phyloP scores from a whole-genome alignment of 2,888 invertebrate species.

The Globia sparganii region DNA sequence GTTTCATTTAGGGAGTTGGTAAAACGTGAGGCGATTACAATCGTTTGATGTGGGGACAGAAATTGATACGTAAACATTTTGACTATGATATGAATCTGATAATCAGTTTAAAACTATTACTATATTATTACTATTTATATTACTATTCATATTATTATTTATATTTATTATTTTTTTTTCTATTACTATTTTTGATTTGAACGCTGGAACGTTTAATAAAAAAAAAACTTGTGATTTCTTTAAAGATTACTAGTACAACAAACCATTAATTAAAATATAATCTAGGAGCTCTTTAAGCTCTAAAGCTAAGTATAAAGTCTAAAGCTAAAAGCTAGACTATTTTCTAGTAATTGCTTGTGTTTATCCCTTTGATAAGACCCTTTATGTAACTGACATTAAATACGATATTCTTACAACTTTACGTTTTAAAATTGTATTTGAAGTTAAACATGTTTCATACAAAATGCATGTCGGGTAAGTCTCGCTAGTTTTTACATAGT shows the following conservation, averaged over 20 bases:
- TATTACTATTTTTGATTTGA: too few relatives aligned
- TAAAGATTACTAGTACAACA: not conserved
- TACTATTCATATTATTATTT: too few relatives aligned
- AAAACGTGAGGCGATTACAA: constrained; percentile 30
- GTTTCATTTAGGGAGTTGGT: constrained; percentile 43
- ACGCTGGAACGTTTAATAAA: too few relatives aligned
- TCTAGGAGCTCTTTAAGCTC: not conserved
- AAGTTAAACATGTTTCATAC: constrained; percentile 42
- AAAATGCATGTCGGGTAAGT: constrained; percentile 36
- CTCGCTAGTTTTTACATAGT: constrained; percentile 51
- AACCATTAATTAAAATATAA: not conserved
- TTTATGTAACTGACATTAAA: constrained; percentile 11
- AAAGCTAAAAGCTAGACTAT: not conserved
- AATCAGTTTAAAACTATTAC: not conserved
- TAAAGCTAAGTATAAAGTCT: not conserved
- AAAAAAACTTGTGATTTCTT: too few relatives aligned
- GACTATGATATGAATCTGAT: not conserved
- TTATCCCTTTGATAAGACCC: not conserved
- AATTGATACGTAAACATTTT: not conserved
- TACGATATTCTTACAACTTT: not conserved
- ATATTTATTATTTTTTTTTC: too few relatives aligned
- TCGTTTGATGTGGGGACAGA: constrained; percentile 7
- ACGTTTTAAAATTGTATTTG: constrained; percentile 24
- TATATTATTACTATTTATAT: too few relatives aligned
- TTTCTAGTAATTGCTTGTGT: not conserved